A percentile compares a stretch with the other conserved stretches of the same genome.
Conservation (phyloP, 1,140 invertebrate species). For the Linepithema humile region DNA sequence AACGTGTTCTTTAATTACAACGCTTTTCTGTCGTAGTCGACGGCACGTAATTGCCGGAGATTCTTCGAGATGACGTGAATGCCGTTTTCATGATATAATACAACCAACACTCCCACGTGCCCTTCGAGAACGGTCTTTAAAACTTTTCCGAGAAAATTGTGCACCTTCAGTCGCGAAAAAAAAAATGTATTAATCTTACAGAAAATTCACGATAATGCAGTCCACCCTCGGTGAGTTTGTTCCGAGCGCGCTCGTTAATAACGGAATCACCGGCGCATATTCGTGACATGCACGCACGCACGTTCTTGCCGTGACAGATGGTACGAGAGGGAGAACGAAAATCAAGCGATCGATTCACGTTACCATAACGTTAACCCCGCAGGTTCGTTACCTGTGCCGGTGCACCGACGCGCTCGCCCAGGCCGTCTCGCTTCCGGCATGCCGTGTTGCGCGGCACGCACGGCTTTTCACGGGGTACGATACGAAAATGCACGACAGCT, state of each 20-base stretch:
- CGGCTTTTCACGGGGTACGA: conserved; percentile 2
- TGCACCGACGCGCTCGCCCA: conserved; percentile 60
- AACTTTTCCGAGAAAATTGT: background rate
- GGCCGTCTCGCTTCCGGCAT: conserved; percentile 53
- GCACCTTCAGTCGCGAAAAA: background rate
- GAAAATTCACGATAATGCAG: background rate
- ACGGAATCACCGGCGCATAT: background rate
- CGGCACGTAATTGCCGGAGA: background rate
- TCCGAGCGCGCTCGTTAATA: background rate
- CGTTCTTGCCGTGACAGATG: conserved; percentile 43
- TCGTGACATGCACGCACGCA: conserved; percentile 53
- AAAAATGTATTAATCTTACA: background rate
- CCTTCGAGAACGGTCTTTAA: background rate
- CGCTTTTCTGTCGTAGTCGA: background rate
- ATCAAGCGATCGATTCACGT: conserved; percentile 66
- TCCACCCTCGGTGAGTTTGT: background rate
- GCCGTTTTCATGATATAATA: background rate
- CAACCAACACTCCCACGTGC: background rate
- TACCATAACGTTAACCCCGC: conserved; percentile 68
- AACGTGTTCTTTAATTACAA: background rate
- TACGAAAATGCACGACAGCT: background rate
- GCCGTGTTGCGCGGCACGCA: conserved; percentile 40
- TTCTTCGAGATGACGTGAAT: background rate
- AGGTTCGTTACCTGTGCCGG: conserved; percentile 55
- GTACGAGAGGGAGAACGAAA: conserved; percentile 17